phyloP scores from a whole-genome alignment of 2,113 vertebrate genomes.

The Vidua macroura region DNA sequence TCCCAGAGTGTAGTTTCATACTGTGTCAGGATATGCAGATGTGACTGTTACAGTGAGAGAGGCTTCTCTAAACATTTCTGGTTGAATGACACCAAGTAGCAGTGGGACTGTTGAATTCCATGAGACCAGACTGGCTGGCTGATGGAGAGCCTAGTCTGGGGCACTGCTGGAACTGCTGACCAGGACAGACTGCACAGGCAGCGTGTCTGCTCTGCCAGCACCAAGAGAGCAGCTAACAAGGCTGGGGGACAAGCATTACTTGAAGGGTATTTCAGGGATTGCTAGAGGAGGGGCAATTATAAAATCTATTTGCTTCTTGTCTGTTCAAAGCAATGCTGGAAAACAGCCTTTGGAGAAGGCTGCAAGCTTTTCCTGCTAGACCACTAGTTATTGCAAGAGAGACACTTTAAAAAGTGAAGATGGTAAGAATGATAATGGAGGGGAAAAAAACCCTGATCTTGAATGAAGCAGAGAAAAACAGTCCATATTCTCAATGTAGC shows the following conservation, averaged over 20 bases:
- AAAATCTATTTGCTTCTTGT: background rate
- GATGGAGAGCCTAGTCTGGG: background rate
- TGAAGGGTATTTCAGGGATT: background rate
- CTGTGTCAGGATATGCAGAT: background rate
- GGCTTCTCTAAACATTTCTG: accelerated
- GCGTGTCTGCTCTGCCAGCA: background rate
- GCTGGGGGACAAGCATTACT: background rate
- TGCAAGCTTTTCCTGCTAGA: background rate
- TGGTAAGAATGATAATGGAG: background rate
- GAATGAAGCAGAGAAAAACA: background rate
- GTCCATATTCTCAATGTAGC: background rate
- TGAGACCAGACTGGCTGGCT: background rate
- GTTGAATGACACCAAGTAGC: background rate
- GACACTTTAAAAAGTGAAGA: background rate
- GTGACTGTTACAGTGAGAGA: background rate
- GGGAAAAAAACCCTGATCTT: background rate
- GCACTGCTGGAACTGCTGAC: background rate
- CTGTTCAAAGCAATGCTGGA: background rate
- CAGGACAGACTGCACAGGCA: background rate
- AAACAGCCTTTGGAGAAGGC: background rate
- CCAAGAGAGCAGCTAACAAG: background rate
- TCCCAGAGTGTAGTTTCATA: background rate
- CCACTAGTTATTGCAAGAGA: background rate
- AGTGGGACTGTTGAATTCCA: background rate
- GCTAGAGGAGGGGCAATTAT: background rate